Conservation (phyloP, 2,797 vertebrate genomes). For the Macropodus opercularis region DNA sequence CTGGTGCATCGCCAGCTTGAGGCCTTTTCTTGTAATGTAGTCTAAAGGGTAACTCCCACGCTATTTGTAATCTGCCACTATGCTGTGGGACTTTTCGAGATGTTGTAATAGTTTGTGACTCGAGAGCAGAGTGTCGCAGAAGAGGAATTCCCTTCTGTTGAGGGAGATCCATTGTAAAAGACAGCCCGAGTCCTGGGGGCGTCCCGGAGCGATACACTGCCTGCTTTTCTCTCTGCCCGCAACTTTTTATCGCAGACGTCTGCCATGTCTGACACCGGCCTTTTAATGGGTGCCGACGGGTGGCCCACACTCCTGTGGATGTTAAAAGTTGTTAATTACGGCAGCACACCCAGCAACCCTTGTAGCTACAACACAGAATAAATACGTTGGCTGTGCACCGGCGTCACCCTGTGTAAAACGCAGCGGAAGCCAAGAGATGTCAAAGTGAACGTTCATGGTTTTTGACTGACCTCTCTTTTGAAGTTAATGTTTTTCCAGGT, state of each 20-base stretch:
- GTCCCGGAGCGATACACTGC: constrained; percentile 10
- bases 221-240: constrained; percentile 21
- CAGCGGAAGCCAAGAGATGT: neutral
- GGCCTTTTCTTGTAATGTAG: constrained; percentile 21
- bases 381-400: neutral
- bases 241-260: constrained; percentile 23
- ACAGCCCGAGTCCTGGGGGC: constrained; percentile 24
- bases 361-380: neutral
- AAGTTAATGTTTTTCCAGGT: constrained; percentile 89
- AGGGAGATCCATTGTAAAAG: constrained; percentile 54
- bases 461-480: constrained; percentile 84
- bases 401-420: neutral
- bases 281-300: constrained; percentile 12
- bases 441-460: neutral
- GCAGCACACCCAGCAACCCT: neutral
- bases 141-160: constrained; percentile 46
- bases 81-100: constrained; percentile 25
- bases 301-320: constrained; percentile 20
- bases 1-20: constrained; percentile 9
- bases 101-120: constrained; percentile 32
- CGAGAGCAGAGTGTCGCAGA: constrained; percentile 22
- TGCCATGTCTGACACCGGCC: constrained; percentile 19
- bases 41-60: constrained; percentile 19
- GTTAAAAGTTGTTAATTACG: constrained; percentile 7
- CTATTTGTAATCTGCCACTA: constrained; percentile 39